Evolutionary conservation across 2,888 invertebrate species (phyloP), one percentile per base, ranked within the genome.

Genomic region (Hydropsyche betteni): DNA sequence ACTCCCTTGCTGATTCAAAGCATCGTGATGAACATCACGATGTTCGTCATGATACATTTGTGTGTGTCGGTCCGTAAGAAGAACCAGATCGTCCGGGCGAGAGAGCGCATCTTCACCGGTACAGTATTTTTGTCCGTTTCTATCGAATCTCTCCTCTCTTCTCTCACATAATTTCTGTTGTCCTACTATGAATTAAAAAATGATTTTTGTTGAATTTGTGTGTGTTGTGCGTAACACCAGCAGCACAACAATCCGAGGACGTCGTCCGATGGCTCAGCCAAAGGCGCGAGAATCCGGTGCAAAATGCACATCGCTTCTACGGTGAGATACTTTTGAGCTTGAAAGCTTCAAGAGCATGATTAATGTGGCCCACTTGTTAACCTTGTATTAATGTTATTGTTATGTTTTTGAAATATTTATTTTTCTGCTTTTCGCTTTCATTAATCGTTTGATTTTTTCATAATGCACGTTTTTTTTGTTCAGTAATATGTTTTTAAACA

Each of bases 21-120:
- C 87, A 91, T 99, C 83, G 91, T 99, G 76, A 99, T 99, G 99
- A 98, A 96, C 83, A 83, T 94, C 75, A 94, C 96, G 80, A 99
- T 99, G 99, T 91, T 98, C 86, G 89, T 92, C 75, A 95, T 99
- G 95, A 93, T 98, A 80, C 94, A 96, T 84, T 87, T 98, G 69
- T 98, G 98, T 89, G 94, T 98, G 36, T 90, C 88, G 83, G 93
- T 97, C 80, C 91, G 93, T 82, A 93, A 93, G 84, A 92, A 92
- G 84, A 94, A 91, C 84, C 92, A 93, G 84, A 90, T 94, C 79
- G 88, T 92, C 79, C 90, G 92, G 84, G 88, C 91, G 73, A 88
- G 92, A 81, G 94, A 96, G 81, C 90, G 92, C 84, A 90, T 93
- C 83, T 94, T 96, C 82, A 93, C 94, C 88, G 96, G 96, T 96